Evolutionary conservation across 2,888 invertebrate genomes (phyloP).

Genomic region (Andrena haemorrhoa): DNA sequence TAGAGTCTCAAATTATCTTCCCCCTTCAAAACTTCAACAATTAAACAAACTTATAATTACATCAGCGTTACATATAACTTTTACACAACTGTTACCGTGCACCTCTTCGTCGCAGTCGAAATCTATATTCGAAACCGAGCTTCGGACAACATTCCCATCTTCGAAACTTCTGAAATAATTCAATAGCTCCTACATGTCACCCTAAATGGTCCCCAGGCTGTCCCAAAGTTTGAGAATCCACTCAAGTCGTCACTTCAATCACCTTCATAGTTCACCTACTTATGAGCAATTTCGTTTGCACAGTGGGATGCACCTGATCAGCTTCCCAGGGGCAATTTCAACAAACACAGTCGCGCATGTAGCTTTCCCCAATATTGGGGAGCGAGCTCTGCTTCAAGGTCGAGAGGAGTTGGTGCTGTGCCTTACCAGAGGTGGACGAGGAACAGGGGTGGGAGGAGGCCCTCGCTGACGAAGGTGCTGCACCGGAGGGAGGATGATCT

Average conservation of each 20-base stretch:
- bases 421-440: slow-evolving; percentile 85
- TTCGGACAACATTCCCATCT: neutral
- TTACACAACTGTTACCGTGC: neutral
- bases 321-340: neutral
- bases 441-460: slow-evolving; percentile 84
- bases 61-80: slow-evolving; percentile 1
- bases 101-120: neutral
- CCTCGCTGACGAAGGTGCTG: slow-evolving; percentile 82
- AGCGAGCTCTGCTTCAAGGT: slow-evolving; percentile 59
- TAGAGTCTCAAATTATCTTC: neutral
- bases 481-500: slow-evolving; percentile 81
- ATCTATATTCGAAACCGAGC: neutral
- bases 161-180: too few species aligned
- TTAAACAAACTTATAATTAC: slow-evolving; percentile 21
- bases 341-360: neutral
- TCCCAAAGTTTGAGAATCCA: neutral
- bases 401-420: slow-evolving; percentile 73
- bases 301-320: slow-evolving; percentile 17
- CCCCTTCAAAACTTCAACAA: slow-evolving; percentile 1
- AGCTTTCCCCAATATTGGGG: slow-evolving; percentile 10
- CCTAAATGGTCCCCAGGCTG: too few species aligned
- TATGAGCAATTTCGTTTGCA: slow-evolving; percentile 10
- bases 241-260: neutral
- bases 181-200: too few species aligned
- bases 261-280: neutral